phyloP scores from a whole-genome alignment of 1,140 invertebrate genomes.

The Metopolophium dirhodum region DNA sequence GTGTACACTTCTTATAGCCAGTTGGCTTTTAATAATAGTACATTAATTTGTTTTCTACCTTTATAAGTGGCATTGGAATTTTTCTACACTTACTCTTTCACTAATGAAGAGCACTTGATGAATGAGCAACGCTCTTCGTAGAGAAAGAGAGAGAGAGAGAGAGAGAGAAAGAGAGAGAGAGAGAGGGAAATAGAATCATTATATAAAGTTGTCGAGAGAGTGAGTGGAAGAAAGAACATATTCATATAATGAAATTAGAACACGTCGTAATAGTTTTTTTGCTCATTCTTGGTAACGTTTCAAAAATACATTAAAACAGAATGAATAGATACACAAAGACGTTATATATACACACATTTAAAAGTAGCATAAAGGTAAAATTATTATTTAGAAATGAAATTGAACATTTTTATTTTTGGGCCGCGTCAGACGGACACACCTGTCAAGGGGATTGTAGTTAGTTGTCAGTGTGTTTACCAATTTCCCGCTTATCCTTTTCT shows the following conservation, averaged over 20 bases:
- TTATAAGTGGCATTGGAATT: background rate
- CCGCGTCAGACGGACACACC: slow-evolving; percentile 48
- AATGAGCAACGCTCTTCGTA: slow-evolving; percentile 17
- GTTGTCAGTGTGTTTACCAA: slow-evolving; percentile 47
- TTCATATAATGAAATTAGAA: slow-evolving; percentile 47
- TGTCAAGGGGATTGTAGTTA: slow-evolving; percentile 55
- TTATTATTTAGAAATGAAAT: slow-evolving; percentile 56
- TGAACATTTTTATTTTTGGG: slow-evolving; percentile 56
- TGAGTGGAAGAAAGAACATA: background rate
- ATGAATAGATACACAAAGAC: slow-evolving; percentile 45
- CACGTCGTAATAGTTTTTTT: slow-evolving; percentile 32
- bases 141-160: background rate
- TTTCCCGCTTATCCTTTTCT: slow-evolving; percentile 44
- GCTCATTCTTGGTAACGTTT: slow-evolving; percentile 32
- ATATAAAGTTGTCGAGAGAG: background rate
- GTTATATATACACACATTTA: slow-evolving; percentile 44
- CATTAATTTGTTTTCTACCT: slow-evolving; percentile 11
- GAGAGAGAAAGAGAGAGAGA: background rate
- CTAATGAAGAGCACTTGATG: slow-evolving; percentile 51
- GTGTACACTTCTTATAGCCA: background rate
- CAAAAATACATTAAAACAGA: slow-evolving; percentile 53
- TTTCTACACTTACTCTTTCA: background rate
- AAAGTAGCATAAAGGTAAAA: slow-evolving; percentile 51
- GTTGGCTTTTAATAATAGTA: background rate
- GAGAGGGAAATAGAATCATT: background rate